Conservation (phyloP, 2,797 vertebrate species). For the Coracias cyanogaster region DNA sequence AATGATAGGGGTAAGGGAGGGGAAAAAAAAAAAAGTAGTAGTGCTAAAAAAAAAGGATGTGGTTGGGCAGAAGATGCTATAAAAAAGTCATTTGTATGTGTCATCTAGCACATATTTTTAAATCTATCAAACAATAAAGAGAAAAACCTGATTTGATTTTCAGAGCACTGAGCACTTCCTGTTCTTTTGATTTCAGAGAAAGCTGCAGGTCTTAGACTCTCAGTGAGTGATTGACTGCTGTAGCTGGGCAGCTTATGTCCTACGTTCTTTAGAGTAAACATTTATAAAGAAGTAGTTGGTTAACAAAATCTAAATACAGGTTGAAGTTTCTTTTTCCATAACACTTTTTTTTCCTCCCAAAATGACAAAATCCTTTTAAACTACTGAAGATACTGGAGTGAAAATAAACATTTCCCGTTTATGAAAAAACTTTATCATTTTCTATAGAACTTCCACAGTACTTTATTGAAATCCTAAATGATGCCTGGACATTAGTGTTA, state of each 20-base stretch:
- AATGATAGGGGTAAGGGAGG: neutral
- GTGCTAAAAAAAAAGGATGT: neutral
- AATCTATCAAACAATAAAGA: neutral
- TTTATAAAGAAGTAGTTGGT: neutral
- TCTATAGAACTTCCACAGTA: neutral
- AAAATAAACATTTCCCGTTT: neutral
- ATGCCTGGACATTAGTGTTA: neutral
- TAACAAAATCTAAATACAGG: neutral
- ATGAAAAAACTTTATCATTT: neutral
- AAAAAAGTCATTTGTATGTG: neutral
- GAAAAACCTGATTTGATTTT: neutral
- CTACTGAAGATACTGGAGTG: neutral
- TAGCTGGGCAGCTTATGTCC: neutral
- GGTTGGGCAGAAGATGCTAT: neutral
- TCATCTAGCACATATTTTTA: neutral
- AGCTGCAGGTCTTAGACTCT: neutral
- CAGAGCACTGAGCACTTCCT: neutral
- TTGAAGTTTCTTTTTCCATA: neutral
- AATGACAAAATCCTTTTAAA: neutral
- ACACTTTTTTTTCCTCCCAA: fast-evolving
- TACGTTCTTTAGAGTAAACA: neutral
- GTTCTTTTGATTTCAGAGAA: neutral
- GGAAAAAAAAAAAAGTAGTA: neutral
- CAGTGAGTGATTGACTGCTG: neutral
- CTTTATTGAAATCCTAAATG: neutral